phyloP scores from a whole-genome alignment of 2,113 vertebrate genomes.

The Ptychochromis oligacanthus region DNA sequence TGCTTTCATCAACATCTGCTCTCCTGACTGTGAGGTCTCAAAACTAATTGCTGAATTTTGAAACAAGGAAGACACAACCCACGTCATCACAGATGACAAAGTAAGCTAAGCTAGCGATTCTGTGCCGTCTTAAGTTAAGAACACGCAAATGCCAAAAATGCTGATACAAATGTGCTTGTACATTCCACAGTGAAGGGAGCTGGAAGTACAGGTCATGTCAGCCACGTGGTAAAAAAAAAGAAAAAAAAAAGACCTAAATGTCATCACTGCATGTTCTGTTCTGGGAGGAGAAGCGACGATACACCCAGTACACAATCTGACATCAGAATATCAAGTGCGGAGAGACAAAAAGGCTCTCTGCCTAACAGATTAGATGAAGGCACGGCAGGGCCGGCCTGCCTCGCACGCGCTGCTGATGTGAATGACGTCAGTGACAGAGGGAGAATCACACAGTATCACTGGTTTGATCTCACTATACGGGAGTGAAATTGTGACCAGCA shows the following conservation, averaged over 20 bases:
- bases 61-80: background rate
- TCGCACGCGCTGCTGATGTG: background rate
- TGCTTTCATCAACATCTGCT: background rate
- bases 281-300: constrained; percentile 17
- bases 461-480: background rate
- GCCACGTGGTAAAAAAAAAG: background rate
- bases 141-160: background rate
- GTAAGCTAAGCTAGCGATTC: background rate
- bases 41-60: background rate
- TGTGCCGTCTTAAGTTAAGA: background rate
- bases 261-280: constrained; percentile 47
- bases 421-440: constrained; percentile 11
- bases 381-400: background rate
- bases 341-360: constrained; percentile 48
- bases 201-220: background rate
- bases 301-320: constrained; percentile 35
- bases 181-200: background rate
- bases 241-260: constrained; percentile 34
- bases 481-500: background rate
- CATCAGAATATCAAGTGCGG: constrained; percentile 52
- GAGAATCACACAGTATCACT: background rate
- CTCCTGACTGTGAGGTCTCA: background rate
- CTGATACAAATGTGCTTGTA: constrained; percentile 1
- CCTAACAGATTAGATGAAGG: constrained; percentile 45
- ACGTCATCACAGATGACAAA: background rate